Conservation (phyloP, 2,797 vertebrate species). For the Enteromius mattozi region DNA sequence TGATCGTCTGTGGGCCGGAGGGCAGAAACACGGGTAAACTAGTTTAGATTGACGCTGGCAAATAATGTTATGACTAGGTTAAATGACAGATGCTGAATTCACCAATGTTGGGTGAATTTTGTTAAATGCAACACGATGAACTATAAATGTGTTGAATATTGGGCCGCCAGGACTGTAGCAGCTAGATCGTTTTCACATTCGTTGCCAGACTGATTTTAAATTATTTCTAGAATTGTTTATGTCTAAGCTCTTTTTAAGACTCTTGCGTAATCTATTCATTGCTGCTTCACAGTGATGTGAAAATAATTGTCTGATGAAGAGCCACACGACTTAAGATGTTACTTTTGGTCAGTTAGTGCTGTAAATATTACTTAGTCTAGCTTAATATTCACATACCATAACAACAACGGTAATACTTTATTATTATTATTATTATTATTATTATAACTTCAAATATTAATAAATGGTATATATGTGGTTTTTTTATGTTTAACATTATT, state of each 20-base stretch:
- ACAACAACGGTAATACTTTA: background rate
- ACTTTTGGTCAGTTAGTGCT: background rate
- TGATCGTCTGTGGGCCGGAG: background rate
- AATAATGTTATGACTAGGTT: constrained; percentile 13
- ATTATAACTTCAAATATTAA: background rate
- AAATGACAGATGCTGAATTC: constrained; percentile 7
- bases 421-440: background rate
- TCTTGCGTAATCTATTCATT: background rate
- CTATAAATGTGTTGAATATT: constrained; percentile 30
- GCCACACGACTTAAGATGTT: background rate
- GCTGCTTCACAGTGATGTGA: constrained; percentile 1
- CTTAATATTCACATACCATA: background rate
- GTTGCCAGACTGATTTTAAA: constrained; percentile 12
- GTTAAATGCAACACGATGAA: background rate
- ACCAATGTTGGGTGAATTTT: background rate
- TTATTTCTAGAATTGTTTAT: constrained; percentile 12
- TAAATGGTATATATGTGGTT: background rate
- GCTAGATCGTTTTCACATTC: background rate
- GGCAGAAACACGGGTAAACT: constrained; percentile 18
- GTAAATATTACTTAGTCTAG: background rate
- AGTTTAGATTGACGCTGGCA: background rate
- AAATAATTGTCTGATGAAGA: background rate
- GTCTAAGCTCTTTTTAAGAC: background rate
- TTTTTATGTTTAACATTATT: background rate
- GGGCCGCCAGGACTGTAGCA: background rate